phyloP scores from a whole-genome alignment of 2,888 invertebrate genomes.

The Graphium colonna region DNA sequence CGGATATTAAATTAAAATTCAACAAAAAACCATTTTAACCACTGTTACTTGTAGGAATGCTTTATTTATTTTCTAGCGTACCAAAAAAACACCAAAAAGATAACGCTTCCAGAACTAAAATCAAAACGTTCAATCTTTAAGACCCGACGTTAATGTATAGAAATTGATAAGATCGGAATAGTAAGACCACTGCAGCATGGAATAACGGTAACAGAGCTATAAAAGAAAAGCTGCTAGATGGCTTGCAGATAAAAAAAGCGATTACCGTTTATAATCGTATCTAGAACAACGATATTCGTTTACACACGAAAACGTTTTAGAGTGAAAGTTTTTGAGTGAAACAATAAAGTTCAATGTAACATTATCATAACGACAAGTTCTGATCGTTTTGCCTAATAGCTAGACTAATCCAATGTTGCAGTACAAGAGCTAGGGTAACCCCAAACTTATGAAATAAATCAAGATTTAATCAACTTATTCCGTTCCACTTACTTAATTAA shows the following conservation, averaged over 20 bases:
- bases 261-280: slow-evolving; percentile 1
- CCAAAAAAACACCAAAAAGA: neutral
- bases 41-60: no score
- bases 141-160: neutral
- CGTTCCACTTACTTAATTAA: no score
- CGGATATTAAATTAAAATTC: no score
- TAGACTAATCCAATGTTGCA: neutral
- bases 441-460: no score
- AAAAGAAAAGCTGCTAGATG: slow-evolving; percentile 1
- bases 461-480: no score
- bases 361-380: neutral
- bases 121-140: neutral
- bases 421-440: no score
- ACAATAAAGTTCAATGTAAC: no score
- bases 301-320: no score
- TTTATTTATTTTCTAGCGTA: neutral
- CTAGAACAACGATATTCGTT: no score
- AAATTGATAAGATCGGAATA: slow-evolving; percentile 1
- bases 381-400: neutral
- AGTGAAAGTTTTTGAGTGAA: no score
- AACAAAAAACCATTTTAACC: no score
- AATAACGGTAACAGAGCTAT: slow-evolving; percentile 10
- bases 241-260: slow-evolving; percentile 1
- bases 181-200: neutral
- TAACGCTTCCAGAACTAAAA: neutral